Percentiles rank a stretch among this genome's conserved stretches.
Evolutionary conservation across 2,797 vertebrate genomes (phyloP).

Genomic region (Gymnothorax javanicus): DNA sequence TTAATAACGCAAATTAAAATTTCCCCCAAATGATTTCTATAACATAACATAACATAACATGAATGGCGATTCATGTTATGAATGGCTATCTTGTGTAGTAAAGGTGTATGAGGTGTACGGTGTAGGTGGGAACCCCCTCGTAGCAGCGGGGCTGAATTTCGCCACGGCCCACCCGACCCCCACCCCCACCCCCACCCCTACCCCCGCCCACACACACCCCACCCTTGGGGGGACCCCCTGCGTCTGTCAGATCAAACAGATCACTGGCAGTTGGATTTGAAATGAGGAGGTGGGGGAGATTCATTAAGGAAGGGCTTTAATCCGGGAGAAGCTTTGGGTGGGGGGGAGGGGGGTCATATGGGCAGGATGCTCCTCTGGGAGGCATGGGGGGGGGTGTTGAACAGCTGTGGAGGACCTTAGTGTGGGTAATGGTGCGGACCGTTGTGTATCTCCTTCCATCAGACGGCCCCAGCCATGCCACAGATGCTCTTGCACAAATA

Average conservation of each 20-base stretch:
- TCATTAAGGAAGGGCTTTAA: conserved; percentile 40
- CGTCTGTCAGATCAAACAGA: conserved; percentile 38
- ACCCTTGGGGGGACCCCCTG: background rate
- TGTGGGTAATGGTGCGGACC: conserved; percentile 21
- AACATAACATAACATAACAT: too few species aligned
- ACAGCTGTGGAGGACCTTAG: conserved; percentile 25
- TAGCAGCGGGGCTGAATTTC: conserved; percentile 26
- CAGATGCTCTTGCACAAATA: background rate
- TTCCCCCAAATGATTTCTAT: background rate
- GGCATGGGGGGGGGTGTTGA: background rate
- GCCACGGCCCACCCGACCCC: conserved; percentile 11
- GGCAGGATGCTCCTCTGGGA: conserved; percentile 26
- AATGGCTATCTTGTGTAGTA: background rate
- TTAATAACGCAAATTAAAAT: too few species aligned
- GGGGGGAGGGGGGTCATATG: conserved; percentile 27
- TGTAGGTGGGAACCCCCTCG: conserved; percentile 12
- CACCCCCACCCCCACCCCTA: background rate
- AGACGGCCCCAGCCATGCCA: background rate
- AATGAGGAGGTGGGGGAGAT: conserved; percentile 34
- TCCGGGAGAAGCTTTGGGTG: conserved; percentile 24
- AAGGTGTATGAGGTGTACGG: background rate
- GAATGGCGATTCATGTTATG: too few species aligned
- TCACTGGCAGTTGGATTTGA: conserved; percentile 39
- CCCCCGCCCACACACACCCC: background rate
- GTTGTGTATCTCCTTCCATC: conserved; percentile 17